Evolutionary conservation across 1,140 invertebrate species (phyloP), one percentile per base, ranked within the genome.

Genomic region (Macrocentrus cingulum): DNA sequence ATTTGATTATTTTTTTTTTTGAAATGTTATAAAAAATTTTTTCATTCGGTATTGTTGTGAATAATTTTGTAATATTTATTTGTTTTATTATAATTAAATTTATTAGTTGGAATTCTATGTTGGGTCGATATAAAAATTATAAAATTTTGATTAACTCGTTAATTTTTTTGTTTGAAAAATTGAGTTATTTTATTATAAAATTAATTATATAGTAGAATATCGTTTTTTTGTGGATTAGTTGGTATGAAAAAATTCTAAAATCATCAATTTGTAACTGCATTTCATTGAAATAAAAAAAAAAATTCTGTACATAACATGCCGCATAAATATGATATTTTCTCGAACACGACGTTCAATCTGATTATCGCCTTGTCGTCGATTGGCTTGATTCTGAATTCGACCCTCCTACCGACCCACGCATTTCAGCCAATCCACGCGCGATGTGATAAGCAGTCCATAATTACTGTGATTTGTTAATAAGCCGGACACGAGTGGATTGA

Each of bases 391-490:
- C 37, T 51, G 61, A 60, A 66, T 67, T 60, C 52, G 60, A 66
- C 62, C 66, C 59, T 72, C 74, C 72, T 66, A 66, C 67, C 19
- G 19, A 8, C 36, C 45, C 18, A 39, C 36, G 41, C 19, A 5
- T 48, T 41, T 50, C 67, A 41, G 45, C 72, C 74, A 76, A 75
- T 74, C 67, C 64, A 50, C 52, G 56, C 44, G 53, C 42, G 32
- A 25, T 58, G 52, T 72, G 75, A 77, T 77, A 76, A 75, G 58
- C 59, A 63, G 50, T 64, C 68, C 73, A 76, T 77, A 77, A 76
- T 75, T 76, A 77, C 64, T 65, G 54, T 59, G 73, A 73, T 72
- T 75, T 69, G 69, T 75, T 77, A 76, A 77, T 71, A 66, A 72
- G 59, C 51, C 59, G 64, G 37, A 51, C 60, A 57, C 55, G 57